A percentile compares a stretch with the other conserved stretches of the same genome.
These are phyloP conservation scores for Oligia strigilis DNA, from an alignment of 2,888 invertebrate genomes.

Conservation along the genomic window DNA sequence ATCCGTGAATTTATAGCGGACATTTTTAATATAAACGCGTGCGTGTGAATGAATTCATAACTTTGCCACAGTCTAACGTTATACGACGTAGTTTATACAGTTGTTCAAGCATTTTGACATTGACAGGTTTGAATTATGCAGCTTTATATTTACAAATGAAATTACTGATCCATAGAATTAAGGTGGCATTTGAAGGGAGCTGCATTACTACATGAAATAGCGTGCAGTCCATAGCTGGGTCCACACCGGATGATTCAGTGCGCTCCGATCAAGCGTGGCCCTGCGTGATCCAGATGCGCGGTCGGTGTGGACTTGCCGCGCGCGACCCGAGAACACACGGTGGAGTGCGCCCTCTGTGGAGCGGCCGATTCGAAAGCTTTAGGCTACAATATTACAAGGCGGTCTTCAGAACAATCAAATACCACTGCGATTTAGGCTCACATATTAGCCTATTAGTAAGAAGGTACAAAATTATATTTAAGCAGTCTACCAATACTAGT, in stretches of 20 bases:
- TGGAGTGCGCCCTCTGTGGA: background rate
- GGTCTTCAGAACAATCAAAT: background rate
- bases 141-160: background rate
- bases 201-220: background rate
- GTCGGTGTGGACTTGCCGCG: background rate
- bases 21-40: slow-evolving; percentile 63
- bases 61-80: slow-evolving; percentile 27
- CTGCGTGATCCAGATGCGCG: background rate
- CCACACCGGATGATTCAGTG: background rate
- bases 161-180: background rate
- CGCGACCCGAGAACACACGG: background rate
- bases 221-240: too few relatives aligned
- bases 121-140: background rate
- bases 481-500: background rate
- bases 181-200: background rate
- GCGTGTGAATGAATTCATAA: slow-evolving; percentile 60
- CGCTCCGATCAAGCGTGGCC: background rate
- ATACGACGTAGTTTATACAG: slow-evolving; percentile 7
- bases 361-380: background rate
- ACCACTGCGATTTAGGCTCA: too few relatives aligned
- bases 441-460: background rate
- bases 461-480: background rate
- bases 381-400: background rate
- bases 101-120: slow-evolving; percentile 22
- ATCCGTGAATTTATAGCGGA: slow-evolving; percentile 62